These are phyloP conservation scores for Amia ocellicauda DNA, from an alignment of 2,113 vertebrate genomes.

Conservation along the genomic window DNA sequence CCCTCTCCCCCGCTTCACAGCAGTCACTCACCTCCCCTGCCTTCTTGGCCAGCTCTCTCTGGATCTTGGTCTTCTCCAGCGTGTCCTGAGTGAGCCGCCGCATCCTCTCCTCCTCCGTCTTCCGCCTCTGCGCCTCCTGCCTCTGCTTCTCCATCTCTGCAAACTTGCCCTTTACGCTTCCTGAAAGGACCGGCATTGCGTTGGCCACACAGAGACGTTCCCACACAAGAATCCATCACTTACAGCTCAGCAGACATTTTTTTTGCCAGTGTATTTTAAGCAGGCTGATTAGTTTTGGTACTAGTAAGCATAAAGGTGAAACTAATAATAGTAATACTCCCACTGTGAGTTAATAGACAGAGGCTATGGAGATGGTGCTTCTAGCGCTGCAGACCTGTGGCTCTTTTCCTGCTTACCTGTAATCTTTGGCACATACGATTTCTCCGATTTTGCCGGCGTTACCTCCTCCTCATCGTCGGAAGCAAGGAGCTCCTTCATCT, in stretches of 20 bases:
- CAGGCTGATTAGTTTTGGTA: background rate
- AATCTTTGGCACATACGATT: constrained; percentile 94
- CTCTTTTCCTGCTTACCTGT: constrained; percentile 78
- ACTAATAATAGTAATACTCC: too few relatives aligned
- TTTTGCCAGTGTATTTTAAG: background rate
- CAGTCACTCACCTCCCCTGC: constrained; percentile 75
- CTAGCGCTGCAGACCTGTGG: too few relatives aligned
- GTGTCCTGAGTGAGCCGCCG: constrained; percentile 85
- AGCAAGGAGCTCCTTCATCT: constrained; percentile 88
- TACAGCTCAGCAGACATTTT: too few relatives aligned
- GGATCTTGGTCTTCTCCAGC: constrained; percentile 90
- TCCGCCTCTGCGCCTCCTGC: constrained; percentile 85
- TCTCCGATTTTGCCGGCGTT: constrained; percentile 77
- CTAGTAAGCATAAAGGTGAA: too few relatives aligned
- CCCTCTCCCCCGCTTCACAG: too few relatives aligned
- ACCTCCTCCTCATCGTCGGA: constrained; percentile 90
- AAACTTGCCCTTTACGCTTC: constrained; percentile 96
- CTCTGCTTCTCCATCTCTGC: constrained; percentile 96
- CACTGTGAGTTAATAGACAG: too few relatives aligned
- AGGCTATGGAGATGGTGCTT: too few relatives aligned
- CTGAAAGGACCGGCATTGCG: constrained; percentile 50
- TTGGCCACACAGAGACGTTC: too few relatives aligned
- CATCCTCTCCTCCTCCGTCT: constrained; percentile 83
- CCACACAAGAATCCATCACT: too few relatives aligned
- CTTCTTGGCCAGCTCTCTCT: constrained; percentile 88